Percentiles rank a stretch among this genome's conserved stretches.
phyloP scores from a whole-genome alignment of 2,797 vertebrate genomes.

The Eleutherodactylus coqui region DNA sequence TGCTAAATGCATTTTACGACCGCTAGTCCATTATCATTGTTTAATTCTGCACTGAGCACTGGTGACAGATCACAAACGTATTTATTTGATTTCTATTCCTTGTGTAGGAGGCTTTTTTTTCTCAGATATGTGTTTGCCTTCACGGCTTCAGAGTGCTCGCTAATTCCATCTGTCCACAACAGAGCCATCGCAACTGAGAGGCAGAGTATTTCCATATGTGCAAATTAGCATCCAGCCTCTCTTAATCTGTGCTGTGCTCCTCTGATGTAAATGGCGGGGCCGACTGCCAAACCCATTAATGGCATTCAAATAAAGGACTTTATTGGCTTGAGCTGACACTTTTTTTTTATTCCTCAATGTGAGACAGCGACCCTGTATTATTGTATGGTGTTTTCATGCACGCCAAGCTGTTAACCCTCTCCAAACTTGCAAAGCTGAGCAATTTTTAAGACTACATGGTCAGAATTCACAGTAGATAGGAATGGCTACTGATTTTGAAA shows the following conservation, averaged over 20 bases:
- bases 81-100: slow-evolving; percentile 71
- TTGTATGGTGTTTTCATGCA: slow-evolving; percentile 40
- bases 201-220: slow-evolving; percentile 98
- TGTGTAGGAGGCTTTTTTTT: slow-evolving; percentile 65
- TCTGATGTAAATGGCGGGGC: slow-evolving; percentile 83
- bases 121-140: slow-evolving; percentile 93
- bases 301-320: slow-evolving; percentile 82
- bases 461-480: neutral
- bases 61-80: slow-evolving; percentile 62
- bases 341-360: slow-evolving; percentile 59
- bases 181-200: slow-evolving; percentile 88
- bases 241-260: slow-evolving; percentile 83
- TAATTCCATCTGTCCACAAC: slow-evolving; percentile 99
- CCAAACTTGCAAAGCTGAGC: neutral
- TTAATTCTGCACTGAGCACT: slow-evolving; percentile 66
- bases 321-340: slow-evolving; percentile 77
- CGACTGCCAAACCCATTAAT: slow-evolving; percentile 88
- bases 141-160: slow-evolving; percentile 91
- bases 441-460: neutral
- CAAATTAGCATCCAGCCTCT: slow-evolving; percentile 91
- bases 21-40: slow-evolving; percentile 22
- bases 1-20: slow-evolving; percentile 8
- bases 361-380: slow-evolving; percentile 53
- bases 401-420: slow-evolving; percentile 45
- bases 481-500: neutral